phyloP scores from a whole-genome alignment of 2,888 invertebrate species.

The Leptinotarsa tumamoca region DNA sequence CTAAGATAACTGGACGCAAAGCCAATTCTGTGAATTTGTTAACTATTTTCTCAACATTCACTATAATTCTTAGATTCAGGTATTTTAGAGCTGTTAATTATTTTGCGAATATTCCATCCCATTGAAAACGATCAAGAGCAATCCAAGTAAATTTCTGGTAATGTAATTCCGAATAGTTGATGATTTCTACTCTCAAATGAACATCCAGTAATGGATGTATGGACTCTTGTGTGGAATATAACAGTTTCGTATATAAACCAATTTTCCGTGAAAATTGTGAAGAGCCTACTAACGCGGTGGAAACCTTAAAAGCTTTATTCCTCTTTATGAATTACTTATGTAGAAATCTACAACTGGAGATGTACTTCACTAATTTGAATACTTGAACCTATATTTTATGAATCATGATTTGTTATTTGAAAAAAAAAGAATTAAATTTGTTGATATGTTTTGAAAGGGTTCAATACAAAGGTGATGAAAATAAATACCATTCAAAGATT shows the following conservation, averaged over 20 bases:
- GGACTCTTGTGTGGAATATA: slow-evolving; percentile 24
- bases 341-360: slow-evolving; percentile 59
- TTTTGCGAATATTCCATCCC: no score
- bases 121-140: no score
- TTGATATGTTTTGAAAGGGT: background rate
- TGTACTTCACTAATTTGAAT: slow-evolving; percentile 2
- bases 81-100: no score
- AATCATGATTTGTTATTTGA: background rate
- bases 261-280: slow-evolving; percentile 36
- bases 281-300: slow-evolving; percentile 32
- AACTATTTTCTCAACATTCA: no score
- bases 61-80: no score
- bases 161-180: no score
- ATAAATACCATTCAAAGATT: no score
- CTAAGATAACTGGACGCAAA: no score
- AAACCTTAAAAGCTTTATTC: slow-evolving; percentile 52
- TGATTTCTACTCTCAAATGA: no score
- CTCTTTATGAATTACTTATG: slow-evolving; percentile 59
- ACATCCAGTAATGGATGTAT: background rate
- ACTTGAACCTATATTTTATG: background rate
- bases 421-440: background rate
- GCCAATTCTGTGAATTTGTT: no score
- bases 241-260: slow-evolving; percentile 41
- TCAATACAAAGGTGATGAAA: no score
- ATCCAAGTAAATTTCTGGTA: background rate